These are phyloP conservation scores for Conopomorpha cramerella DNA, from an alignment of 1,140 invertebrate genomes.

Conservation along the genomic window DNA sequence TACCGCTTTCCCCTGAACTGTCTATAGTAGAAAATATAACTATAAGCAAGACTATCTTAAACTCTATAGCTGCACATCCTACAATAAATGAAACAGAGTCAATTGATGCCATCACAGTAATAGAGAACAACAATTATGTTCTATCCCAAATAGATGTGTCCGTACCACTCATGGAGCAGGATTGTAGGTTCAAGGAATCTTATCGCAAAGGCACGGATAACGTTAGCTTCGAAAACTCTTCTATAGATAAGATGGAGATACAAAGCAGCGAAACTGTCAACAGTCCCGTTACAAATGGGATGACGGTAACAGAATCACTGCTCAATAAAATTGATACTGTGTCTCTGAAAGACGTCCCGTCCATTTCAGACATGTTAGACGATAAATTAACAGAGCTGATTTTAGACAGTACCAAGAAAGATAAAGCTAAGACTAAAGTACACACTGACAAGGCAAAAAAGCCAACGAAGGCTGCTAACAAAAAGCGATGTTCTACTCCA, in stretches of 20 bases:
- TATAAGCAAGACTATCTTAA: constrained; percentile 19
- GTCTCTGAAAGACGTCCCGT: constrained; percentile 17
- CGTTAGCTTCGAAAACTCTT: too few species aligned
- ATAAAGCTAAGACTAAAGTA: constrained; percentile 8
- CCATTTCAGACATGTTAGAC: constrained; percentile 26
- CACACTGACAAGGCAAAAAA: constrained; percentile 7
- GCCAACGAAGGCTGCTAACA: constrained; percentile 14
- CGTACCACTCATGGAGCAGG: constrained; percentile 29
- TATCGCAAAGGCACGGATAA: constrained; percentile 7
- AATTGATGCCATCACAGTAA: constrained; percentile 5
- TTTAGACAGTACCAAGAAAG: constrained; percentile 31
- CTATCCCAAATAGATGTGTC: constrained; percentile 17
- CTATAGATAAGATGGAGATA: too few species aligned
- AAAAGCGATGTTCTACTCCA: constrained; percentile 39
- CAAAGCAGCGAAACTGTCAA: too few species aligned
- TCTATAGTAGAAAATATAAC: constrained; percentile 46
- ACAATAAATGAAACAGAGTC: constrained; percentile 13
- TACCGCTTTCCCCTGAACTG: constrained; percentile 37
- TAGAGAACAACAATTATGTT: constrained; percentile 18
- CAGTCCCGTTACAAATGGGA: too few species aligned
- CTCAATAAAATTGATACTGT: constrained; percentile 22
- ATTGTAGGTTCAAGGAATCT: constrained; percentile 15
- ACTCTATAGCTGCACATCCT: constrained; percentile 10
- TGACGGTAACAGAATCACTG: constrained; percentile 20
- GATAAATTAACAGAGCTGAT: constrained; percentile 22